Evolutionary conservation across 2,797 vertebrate species (phyloP).

Genomic region (Cyprinella venusta): DNA sequence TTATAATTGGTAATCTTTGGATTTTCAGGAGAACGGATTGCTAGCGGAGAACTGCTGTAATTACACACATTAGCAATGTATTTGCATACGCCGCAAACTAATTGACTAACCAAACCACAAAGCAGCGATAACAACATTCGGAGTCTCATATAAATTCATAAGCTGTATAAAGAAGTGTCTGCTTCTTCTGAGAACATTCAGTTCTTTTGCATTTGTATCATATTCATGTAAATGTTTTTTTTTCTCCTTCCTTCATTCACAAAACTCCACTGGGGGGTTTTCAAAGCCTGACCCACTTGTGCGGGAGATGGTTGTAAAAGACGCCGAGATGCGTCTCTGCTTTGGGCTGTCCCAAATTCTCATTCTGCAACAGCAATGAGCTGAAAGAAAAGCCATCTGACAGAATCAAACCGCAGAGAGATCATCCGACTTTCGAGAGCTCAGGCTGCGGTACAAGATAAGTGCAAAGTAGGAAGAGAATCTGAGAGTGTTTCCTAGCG

Average conservation of each 20-base stretch:
- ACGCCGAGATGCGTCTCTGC: conserved; percentile 45
- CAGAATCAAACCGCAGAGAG: conserved; percentile 50
- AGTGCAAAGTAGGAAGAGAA: conserved; percentile 31
- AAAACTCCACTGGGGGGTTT: conserved; percentile 36
- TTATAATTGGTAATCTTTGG: not conserved
- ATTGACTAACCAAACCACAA: conserved; percentile 2
- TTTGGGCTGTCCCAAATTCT: conserved; percentile 60
- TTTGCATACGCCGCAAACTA: not conserved
- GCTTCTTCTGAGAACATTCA: conserved; percentile 22
- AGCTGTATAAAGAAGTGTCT: not conserved
- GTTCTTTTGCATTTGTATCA: conserved; percentile 30
- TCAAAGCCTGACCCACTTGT: conserved; percentile 69
- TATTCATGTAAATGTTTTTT: conserved; percentile 44
- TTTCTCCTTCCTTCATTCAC: conserved; percentile 49
- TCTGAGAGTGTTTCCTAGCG: conserved; percentile 29
- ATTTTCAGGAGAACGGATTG: not conserved
- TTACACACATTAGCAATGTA: conserved; percentile 14
- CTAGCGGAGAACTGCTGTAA: not conserved
- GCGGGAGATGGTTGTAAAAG: conserved; percentile 53
- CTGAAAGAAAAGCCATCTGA: conserved; percentile 54
- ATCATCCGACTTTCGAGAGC: conserved; percentile 50
- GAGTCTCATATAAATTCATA: conserved; percentile 28
- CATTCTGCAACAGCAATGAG: conserved; percentile 38
- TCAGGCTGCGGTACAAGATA: conserved; percentile 42
- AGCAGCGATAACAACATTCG: not conserved